A percentile compares a stretch with the other conserved stretches of the same genome.
These are phyloP conservation scores for Bambusicola thoracicus DNA, from an alignment of 2,113 vertebrate genomes.

Conservation along the genomic window DNA sequence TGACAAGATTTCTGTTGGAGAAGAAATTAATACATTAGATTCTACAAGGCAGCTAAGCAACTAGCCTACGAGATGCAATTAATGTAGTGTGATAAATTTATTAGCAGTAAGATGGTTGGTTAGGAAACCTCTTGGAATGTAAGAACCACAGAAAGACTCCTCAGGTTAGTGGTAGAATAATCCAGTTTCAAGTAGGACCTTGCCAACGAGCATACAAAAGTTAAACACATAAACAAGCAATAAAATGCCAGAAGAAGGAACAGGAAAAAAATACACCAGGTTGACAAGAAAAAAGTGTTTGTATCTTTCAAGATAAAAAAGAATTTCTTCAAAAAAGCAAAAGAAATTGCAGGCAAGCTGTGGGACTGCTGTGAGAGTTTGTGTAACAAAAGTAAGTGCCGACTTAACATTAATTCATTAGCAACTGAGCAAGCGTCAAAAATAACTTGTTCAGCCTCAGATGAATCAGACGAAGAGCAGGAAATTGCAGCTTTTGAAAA, in stretches of 20 bases:
- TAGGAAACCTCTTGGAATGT: background rate
- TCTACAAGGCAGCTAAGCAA: background rate
- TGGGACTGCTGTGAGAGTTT: background rate
- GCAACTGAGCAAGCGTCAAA: background rate
- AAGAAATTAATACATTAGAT: background rate
- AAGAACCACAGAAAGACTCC: background rate
- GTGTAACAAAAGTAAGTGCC: background rate
- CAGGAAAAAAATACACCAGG: background rate
- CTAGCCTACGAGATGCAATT: background rate
- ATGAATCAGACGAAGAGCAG: background rate
- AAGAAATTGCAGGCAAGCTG: background rate
- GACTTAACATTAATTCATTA: background rate
- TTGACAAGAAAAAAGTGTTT: background rate
- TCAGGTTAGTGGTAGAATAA: background rate
- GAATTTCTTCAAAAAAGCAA: background rate
- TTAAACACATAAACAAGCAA: background rate
- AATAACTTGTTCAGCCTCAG: background rate
- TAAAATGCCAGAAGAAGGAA: background rate
- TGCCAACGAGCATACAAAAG: background rate
- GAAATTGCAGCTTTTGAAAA: background rate
- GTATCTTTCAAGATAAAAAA: background rate
- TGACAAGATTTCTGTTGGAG: background rate
- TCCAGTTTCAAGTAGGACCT: background rate
- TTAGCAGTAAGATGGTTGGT: background rate
- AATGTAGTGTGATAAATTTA: background rate